Evolutionary conservation across 2,113 vertebrate species (phyloP).

Genomic region (Sander vitreus): DNA sequence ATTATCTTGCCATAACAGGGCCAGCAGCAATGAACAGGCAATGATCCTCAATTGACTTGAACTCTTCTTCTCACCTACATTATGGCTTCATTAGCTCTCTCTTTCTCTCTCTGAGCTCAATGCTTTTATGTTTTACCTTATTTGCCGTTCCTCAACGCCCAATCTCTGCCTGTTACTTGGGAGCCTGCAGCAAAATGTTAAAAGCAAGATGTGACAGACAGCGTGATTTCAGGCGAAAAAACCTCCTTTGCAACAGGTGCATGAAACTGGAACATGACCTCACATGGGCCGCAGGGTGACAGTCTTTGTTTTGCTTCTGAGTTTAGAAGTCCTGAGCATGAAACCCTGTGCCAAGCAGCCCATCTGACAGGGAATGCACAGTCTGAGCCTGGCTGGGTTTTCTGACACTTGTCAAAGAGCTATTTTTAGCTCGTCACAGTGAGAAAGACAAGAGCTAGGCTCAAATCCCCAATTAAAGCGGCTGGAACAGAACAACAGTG

Average conservation of each 20-base stretch:
- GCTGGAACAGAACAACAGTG: conserved; percentile 72
- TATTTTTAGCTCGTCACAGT: conserved; percentile 76
- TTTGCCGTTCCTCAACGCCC: neutral
- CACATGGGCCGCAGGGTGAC: neutral
- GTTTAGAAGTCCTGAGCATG: conserved; percentile 13
- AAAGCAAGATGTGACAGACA: conserved; percentile 6
- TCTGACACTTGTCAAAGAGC: conserved; percentile 64
- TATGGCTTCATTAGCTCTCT: conserved; percentile 22
- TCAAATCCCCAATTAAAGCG: conserved; percentile 84
- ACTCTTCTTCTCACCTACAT: neutral
- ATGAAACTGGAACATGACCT: conserved; percentile 20
- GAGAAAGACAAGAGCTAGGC: conserved; percentile 68
- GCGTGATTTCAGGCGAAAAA: neutral
- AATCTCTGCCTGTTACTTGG: neutral
- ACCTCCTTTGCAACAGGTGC: conserved; percentile 39
- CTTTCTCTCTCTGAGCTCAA: conserved; percentile 5
- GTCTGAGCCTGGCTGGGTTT: conserved; percentile 55
- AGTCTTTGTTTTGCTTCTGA: conserved; percentile 27
- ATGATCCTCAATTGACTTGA: conserved; percentile 9
- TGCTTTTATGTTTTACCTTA: conserved; percentile 12
- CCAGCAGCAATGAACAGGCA: conserved; percentile 25
- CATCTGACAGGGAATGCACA: conserved; percentile 54
- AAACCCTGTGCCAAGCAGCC: conserved; percentile 19
- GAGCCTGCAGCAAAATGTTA: conserved; percentile 21
- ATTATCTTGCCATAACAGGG: conserved; percentile 1